Percentiles rank a stretch among this genome's conserved stretches.
phyloP scores from a whole-genome alignment of 2,888 invertebrate genomes.

The Orgyia antiqua region DNA sequence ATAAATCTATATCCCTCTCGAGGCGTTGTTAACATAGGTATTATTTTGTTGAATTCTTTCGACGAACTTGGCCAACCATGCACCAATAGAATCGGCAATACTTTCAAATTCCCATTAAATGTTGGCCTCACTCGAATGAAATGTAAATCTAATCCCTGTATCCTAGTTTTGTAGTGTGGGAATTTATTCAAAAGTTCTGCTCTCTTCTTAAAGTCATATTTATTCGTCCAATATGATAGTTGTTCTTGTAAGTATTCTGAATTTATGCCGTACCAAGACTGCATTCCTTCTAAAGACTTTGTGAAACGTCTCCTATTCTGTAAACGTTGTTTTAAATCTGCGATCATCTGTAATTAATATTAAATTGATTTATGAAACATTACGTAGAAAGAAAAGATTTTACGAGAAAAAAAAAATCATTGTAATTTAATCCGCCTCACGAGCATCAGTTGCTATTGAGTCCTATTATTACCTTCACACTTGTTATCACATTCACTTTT shows the following conservation, averaged over 20 bases:
- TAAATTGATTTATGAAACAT: neutral
- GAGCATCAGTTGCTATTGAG: no score
- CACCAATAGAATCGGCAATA: conserved; percentile 83
- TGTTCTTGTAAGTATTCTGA: conserved; percentile 81
- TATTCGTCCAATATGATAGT: conserved; percentile 86
- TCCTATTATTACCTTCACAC: no score
- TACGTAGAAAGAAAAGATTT: neutral
- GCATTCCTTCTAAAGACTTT: conserved; percentile 81
- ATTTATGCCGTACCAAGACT: conserved; percentile 91
- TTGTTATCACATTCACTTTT: no score
- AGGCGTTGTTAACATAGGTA: conserved; percentile 81
- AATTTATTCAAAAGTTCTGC: conserved; percentile 83
- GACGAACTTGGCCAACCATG: conserved; percentile 95
- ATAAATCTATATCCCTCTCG: conserved; percentile 77
- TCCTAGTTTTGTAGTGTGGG: conserved; percentile 86
- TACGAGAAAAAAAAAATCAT: neutral
- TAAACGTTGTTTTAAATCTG: conserved; percentile 79
- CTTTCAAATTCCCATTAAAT: conserved; percentile 30
- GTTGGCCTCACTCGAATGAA: conserved; percentile 83
- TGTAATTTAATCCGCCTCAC: neutral
- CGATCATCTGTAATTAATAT: conserved; percentile 62
- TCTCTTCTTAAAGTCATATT: conserved; percentile 82
- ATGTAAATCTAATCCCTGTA: conserved; percentile 86
- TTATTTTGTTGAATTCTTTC: conserved; percentile 87
- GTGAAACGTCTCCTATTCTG: conserved; percentile 66